Percentiles rank a stretch among this genome's conserved stretches.
These are phyloP conservation scores for Triplophysa yarkandensis DNA, from an alignment of 2,797 vertebrate genomes.

Conservation along the genomic window DNA sequence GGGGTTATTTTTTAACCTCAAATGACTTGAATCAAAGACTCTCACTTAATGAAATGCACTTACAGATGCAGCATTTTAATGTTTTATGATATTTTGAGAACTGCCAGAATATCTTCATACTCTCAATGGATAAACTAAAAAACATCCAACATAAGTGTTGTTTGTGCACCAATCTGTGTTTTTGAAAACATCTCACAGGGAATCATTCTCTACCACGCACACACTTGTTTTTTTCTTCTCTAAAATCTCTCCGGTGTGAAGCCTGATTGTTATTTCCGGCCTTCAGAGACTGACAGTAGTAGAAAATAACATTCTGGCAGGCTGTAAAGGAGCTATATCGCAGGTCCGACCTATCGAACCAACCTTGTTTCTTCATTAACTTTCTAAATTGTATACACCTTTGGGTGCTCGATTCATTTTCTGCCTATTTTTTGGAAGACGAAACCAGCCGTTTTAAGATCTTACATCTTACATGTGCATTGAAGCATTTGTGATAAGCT, in stretches of 20 bases:
- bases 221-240: conserved; percentile 14
- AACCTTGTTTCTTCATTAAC: background rate
- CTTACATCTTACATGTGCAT: background rate
- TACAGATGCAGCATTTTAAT: background rate
- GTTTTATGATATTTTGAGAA: background rate
- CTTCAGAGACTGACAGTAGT: background rate
- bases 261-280: background rate
- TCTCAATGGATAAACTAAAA: conserved; percentile 3
- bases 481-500: too few relatives aligned
- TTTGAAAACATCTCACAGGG: background rate
- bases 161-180: background rate
- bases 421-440: background rate
- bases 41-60: background rate
- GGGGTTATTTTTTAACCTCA: too few relatives aligned
- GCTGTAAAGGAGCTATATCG: background rate
- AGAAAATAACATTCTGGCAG: background rate
- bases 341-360: background rate
- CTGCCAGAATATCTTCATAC: background rate
- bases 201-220: conserved; percentile 5
- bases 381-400: background rate
- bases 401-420: background rate
- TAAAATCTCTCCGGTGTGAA: background rate
- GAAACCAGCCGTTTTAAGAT: background rate
- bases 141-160: background rate
- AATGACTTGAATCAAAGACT: background rate